Conservation (phyloP, 2,888 invertebrate genomes). For the Drosophila fungiperda region DNA sequence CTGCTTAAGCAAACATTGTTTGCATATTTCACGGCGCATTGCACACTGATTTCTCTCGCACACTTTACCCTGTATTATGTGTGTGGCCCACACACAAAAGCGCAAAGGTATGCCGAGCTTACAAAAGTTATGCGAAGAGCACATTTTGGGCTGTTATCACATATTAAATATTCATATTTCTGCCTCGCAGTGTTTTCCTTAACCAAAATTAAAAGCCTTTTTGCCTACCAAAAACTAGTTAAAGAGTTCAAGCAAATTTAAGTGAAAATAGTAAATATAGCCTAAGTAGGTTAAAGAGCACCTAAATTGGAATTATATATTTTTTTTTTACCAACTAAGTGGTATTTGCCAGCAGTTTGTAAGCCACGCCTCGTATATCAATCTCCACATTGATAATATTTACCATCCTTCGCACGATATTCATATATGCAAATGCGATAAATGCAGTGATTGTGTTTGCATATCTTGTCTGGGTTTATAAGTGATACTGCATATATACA, state of each 20-base stretch:
- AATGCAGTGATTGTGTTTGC: background rate
- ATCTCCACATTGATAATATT: background rate
- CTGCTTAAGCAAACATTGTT: slow-evolving; percentile 70
- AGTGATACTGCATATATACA: background rate
- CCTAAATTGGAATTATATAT: no score
- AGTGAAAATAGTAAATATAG: background rate
- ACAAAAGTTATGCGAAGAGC: background rate
- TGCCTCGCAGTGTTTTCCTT: background rate
- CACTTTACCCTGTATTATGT: slow-evolving; percentile 8
- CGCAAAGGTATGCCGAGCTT: background rate
- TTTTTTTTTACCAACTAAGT: background rate
- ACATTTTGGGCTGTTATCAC: background rate
- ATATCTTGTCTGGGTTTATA: background rate
- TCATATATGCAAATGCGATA: background rate
- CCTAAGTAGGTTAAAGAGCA: background rate
- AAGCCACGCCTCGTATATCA: background rate
- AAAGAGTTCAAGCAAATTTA: background rate
- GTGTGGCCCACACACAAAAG: background rate
- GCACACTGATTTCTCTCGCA: slow-evolving; percentile 66
- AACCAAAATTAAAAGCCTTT: background rate
- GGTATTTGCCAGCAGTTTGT: background rate
- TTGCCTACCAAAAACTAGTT: background rate
- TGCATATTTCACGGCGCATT: slow-evolving; percentile 76
- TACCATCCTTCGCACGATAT: background rate
- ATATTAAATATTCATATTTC: background rate